Evolutionary conservation across 2,888 invertebrate species (phyloP).

Genomic region (Standfussiana lucernea): DNA sequence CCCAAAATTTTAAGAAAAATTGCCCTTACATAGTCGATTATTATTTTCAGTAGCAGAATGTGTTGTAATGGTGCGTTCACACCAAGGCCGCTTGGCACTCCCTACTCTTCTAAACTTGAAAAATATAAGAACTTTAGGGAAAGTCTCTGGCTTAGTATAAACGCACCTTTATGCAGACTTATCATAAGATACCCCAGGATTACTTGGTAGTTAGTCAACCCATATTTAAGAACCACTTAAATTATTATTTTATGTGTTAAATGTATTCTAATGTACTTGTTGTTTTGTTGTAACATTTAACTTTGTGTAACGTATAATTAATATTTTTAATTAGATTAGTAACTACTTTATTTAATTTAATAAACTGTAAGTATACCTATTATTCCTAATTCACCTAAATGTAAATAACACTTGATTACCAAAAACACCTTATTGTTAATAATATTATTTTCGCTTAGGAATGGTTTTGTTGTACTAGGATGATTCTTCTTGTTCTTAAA

Average conservation of each 20-base stretch:
- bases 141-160: constrained; percentile 14
- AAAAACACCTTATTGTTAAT: constrained; percentile 16
- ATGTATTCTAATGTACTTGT: constrained; percentile 47
- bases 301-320: constrained; percentile 60
- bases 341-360: constrained; percentile 47
- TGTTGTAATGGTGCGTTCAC: constrained; percentile 17
- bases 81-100: neutral
- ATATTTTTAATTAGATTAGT: constrained; percentile 56
- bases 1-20: constrained; percentile 23
- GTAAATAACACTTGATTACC: constrained; percentile 62
- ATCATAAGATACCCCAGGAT: constrained; percentile 1
- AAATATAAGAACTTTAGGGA: neutral
- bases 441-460: constrained; percentile 29
- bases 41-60: constrained; percentile 28
- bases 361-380: constrained; percentile 45
- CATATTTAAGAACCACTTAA: constrained; percentile 34
- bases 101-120: neutral
- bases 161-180: constrained; percentile 4
- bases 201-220: constrained; percentile 42
- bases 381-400: constrained; percentile 51
- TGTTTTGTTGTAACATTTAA: constrained; percentile 59
- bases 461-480: constrained; percentile 25
- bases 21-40: constrained; percentile 33
- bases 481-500: constrained; percentile 35
- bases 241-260: constrained; percentile 48